Evolutionary conservation across 2,113 vertebrate genomes (phyloP).

Genomic region (Sapayoa aenigma): DNA sequence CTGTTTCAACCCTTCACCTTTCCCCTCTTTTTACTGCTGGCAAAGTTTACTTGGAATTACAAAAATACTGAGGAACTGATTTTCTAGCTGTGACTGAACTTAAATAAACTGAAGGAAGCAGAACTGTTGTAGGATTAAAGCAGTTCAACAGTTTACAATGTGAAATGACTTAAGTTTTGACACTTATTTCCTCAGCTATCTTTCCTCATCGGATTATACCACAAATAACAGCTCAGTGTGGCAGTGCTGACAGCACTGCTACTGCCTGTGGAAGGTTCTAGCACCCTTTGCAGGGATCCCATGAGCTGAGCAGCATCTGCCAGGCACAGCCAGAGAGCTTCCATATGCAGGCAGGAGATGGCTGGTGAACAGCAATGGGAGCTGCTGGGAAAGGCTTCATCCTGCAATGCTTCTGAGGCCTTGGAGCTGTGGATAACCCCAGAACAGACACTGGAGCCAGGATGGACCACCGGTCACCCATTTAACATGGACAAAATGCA

Average conservation of each 20-base stretch:
- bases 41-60: conserved; percentile 32
- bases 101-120: conserved; percentile 48
- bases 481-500: fast-evolving
- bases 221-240: conserved; percentile 18
- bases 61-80: background rate
- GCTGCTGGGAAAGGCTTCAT: background rate
- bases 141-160: conserved; percentile 52
- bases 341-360: fast-evolving
- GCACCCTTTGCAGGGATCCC: conserved; percentile 23
- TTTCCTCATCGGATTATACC: background rate
- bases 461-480: background rate
- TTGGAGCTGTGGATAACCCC: background rate
- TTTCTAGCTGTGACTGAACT: conserved; percentile 43
- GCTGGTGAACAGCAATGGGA: fast-evolving
- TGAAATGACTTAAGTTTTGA: conserved; percentile 53
- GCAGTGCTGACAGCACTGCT: conserved; percentile 26
- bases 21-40: conserved; percentile 7
- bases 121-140: conserved; percentile 38
- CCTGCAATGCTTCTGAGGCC: fast-evolving
- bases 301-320: conserved; percentile 34
- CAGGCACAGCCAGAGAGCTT: background rate
- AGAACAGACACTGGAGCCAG: background rate
- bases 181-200: conserved; percentile 56
- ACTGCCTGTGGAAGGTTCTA: conserved; percentile 1
- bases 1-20: conserved; percentile 49